Base-by-base conservation (phyloP, 2,797 vertebrate species). In the Limnodromus scolopaceus region DNA sequence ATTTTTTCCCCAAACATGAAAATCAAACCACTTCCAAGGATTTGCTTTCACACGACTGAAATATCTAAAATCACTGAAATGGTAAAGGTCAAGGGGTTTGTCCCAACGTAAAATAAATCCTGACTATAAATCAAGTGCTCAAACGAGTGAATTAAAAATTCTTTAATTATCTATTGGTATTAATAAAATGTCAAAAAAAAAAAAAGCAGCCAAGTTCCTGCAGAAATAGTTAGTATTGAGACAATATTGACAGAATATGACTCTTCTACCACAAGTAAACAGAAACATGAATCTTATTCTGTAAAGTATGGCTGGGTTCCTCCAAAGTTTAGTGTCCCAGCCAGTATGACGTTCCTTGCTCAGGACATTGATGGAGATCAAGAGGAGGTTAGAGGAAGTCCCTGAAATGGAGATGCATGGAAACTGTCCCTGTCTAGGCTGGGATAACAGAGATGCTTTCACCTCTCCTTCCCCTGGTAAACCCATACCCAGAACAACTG, bases 151-250 rank as follows among this genome's bases (percentile, higher is more conserved):
- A 83, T 65, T 92, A 75, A 92, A 91, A 92, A 76, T 66, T 68
- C 18, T 78, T 69, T 82, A 38, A 90, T 97, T 95, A 92, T 84
- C 66, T 87, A n/a, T 55, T 72, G 36, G 48, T 92, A 13, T 38
- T 92, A 86, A 84, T 22, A 95, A 93, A 71, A 87, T 41, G 5
- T 3, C n/a, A 83, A 80, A 57, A 53, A 36, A 36, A n/a, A 20
- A 9, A 10, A 75, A 83, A 87, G 84, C 92, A 36, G 32, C 20
- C 72, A 91, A 86, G 11, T 39, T 87, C 66, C 80, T 92, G 79
- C 60, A 97, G 93, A 95, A 97, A 79, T 89, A 91, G 69, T 97
- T 94, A 58, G 12, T 71, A 92, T 46, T 91, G 89, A 92, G 87
- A 95, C 46, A 95, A 85, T 92, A 92, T 70, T 48, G 68, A 92